A percentile compares a stretch with the other conserved stretches of the same genome.
phyloP scores from a whole-genome alignment of 2,888 invertebrate species.

The Parasteatoda lunata region DNA sequence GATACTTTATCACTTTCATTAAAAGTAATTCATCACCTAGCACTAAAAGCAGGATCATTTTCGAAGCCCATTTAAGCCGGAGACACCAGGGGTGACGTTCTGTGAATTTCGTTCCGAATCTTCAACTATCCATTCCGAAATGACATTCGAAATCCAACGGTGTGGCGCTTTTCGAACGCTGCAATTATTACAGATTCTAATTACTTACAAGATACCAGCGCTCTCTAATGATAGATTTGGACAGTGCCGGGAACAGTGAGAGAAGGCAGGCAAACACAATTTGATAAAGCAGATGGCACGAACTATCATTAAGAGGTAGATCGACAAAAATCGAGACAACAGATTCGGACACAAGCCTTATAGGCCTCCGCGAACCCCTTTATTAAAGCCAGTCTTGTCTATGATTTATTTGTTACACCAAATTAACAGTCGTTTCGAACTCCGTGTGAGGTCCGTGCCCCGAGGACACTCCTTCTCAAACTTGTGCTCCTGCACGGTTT shows the following conservation, averaged over 20 bases:
- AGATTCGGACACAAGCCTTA: background rate
- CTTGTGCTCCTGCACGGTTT: background rate
- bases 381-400: slow-evolving; percentile 38
- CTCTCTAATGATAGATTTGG: background rate
- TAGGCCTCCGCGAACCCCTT: slow-evolving; percentile 23
- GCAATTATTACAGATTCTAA: background rate
- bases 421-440: slow-evolving; percentile 42
- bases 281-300: slow-evolving; percentile 3
- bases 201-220: background rate
- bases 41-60: no score
- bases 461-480: slow-evolving; percentile 7
- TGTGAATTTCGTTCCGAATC: no score
- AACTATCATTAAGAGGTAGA: background rate
- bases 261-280: background rate
- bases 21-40: no score
- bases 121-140: no score
- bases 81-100: no score
- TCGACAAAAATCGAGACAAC: slow-evolving; percentile 3
- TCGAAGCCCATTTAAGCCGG: no score
- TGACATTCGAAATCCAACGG: no score
- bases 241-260: background rate
- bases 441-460: slow-evolving; percentile 45
- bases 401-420: slow-evolving; percentile 57
- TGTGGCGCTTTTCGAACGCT: background rate
- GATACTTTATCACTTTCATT: no score